Percentiles rank a stretch among this genome's conserved stretches.
Conservation (phyloP, 2,113 vertebrate genomes). For the Tursiops truncatus region DNA sequence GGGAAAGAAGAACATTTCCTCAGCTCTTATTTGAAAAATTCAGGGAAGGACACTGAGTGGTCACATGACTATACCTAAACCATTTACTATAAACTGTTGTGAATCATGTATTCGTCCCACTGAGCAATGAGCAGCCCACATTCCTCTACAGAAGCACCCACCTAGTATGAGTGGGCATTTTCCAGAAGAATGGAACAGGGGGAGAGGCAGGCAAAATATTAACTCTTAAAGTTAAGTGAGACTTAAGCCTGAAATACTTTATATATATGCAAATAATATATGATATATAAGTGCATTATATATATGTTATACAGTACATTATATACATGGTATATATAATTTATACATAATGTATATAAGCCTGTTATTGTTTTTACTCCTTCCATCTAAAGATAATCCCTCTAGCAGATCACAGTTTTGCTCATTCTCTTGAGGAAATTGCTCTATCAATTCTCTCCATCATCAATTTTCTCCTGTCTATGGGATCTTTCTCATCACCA, state of each 20-base stretch:
- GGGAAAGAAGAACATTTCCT: background rate
- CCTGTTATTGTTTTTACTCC: background rate
- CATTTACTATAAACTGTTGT: background rate
- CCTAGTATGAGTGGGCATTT: background rate
- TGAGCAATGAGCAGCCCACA: background rate
- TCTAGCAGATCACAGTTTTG: background rate
- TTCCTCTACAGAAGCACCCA: background rate
- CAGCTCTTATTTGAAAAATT: background rate
- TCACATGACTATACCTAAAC: background rate
- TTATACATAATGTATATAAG: background rate
- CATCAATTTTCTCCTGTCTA: background rate
- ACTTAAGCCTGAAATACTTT: background rate
- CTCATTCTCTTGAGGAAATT: background rate
- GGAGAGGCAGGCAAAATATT: background rate
- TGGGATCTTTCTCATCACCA: background rate
- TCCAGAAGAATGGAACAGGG: background rate
- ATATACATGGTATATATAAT: background rate
- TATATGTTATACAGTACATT: background rate
- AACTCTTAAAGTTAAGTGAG: background rate
- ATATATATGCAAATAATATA: background rate
- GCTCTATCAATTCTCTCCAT: background rate
- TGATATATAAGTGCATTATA: background rate
- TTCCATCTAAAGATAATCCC: background rate
- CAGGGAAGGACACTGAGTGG: background rate
- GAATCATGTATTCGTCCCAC: background rate